phyloP scores from a whole-genome alignment of 2,888 invertebrate species.

The Rhagonycha lutea region DNA sequence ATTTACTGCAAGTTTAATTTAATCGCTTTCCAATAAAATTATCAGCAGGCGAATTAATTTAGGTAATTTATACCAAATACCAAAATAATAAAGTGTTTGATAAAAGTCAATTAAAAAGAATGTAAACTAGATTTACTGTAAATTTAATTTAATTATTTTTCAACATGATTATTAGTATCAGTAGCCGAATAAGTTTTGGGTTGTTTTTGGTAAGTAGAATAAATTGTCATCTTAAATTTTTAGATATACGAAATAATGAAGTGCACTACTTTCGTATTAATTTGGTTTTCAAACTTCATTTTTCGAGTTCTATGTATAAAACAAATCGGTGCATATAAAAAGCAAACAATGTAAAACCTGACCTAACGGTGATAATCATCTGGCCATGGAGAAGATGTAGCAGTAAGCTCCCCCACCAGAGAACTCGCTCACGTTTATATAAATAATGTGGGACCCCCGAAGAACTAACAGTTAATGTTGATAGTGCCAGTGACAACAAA shows the following conservation, averaged over 20 bases:
- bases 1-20: neutral
- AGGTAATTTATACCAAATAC: too few species aligned
- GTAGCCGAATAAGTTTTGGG: neutral
- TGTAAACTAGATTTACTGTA: neutral
- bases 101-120: neutral
- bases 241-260: neutral
- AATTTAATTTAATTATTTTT: neutral
- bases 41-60: neutral
- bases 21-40: neutral
- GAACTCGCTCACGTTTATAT: constrained; percentile 36
- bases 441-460: constrained; percentile 34
- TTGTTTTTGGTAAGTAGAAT: neutral
- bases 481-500: neutral
- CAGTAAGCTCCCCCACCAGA: constrained; percentile 35
- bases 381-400: constrained; percentile 35
- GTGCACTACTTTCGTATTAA: neutral
- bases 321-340: constrained; percentile 19
- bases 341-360: constrained; percentile 36
- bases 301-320: neutral
- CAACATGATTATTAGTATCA: neutral
- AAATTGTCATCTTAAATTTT: neutral
- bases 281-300: neutral
- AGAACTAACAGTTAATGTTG: constrained; percentile 15
- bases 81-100: too few species aligned
- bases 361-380: constrained; percentile 44